A percentile compares a stretch with the other conserved stretches of the same genome.
These are phyloP conservation scores for Arizona elegans DNA, from an alignment of 2,113 vertebrate species.

Conservation along the genomic window DNA sequence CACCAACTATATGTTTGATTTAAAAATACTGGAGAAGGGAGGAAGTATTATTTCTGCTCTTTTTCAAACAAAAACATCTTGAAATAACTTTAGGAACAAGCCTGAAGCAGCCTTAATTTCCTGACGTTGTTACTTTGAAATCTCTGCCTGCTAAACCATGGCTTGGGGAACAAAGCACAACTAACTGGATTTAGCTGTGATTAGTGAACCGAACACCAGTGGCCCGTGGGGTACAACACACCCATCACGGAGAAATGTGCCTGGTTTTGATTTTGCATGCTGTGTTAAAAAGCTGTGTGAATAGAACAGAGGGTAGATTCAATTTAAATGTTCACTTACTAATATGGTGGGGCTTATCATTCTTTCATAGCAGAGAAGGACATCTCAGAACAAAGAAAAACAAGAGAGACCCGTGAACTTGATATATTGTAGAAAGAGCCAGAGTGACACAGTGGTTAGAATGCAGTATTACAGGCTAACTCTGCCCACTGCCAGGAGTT, in stretches of 20 bases:
- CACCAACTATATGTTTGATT: constrained; percentile 28
- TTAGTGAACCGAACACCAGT: not conserved
- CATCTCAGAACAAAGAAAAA: not conserved
- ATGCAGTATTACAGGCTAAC: not conserved
- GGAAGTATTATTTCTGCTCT: not conserved
- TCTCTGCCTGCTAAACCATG: not conserved
- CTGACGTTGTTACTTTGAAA: not conserved
- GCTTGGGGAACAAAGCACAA: not conserved
- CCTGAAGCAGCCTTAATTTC: not conserved
- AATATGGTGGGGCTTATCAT: not conserved
- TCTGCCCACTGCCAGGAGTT: not conserved
- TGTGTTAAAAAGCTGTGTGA: not conserved
- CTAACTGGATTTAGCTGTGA: not conserved
- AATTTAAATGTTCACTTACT: not conserved
- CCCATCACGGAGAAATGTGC: not conserved
- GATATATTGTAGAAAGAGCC: not conserved
- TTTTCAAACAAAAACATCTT: constrained; percentile 8
- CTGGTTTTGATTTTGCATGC: not conserved
- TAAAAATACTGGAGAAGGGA: not conserved
- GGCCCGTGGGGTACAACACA: not conserved
- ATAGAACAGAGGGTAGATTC: not conserved
- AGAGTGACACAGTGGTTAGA: not conserved
- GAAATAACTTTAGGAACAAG: not conserved
- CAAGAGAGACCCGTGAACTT: not conserved
- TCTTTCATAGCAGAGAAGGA: not conserved